Evolutionary conservation across 1,140 invertebrate species (phyloP), one percentile per base, ranked within the genome.

Genomic region (Drosophila nigrodunni): DNA sequence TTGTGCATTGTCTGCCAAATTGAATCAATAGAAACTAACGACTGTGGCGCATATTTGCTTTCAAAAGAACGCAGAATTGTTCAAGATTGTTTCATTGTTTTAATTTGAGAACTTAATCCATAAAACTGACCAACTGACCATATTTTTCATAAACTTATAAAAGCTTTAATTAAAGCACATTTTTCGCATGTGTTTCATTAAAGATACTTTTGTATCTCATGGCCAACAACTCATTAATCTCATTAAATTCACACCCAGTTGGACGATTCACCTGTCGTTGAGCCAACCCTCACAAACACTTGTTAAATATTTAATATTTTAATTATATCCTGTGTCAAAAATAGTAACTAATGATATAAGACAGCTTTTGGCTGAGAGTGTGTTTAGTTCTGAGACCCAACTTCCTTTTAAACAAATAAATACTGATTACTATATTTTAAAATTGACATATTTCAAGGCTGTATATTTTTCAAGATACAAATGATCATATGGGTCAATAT

Each of bases 221-320:
- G 50, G 66, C 46, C 77, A 71, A 43, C 55, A 41, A 65, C 79
- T 77, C 79, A 82, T 82, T 81, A 83, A 79, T 70, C 57, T 61
- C 44, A 71, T 61, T 47, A 72, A 69, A 77, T 78, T 81, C 69
- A 77, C 79, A 74, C 50, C 44, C 49, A 52, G 50, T 54, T 65
- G 62, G 21, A 25, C 39, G 35, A 65, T 41, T 65, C 37, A 55
- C 21, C 34, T 55, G 54, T 41, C 30, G 62, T 18, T 54, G 15
- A 25, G 13, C 11, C 6, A 34, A 66, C 47, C 58, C 39, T 30
- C 39, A 70, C 67, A 54, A 52, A 2, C 37, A 64, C 9, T 13
- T 57, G 54, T 57, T 57, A 35, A 57, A 57, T 54, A 54, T 54
- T 54, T 37, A 54, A 35, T 54, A 54, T 54, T 54, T 54, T 54